Evolutionary conservation across 2,888 invertebrate genomes (phyloP).

Genomic region (Malachius bipustulatus): DNA sequence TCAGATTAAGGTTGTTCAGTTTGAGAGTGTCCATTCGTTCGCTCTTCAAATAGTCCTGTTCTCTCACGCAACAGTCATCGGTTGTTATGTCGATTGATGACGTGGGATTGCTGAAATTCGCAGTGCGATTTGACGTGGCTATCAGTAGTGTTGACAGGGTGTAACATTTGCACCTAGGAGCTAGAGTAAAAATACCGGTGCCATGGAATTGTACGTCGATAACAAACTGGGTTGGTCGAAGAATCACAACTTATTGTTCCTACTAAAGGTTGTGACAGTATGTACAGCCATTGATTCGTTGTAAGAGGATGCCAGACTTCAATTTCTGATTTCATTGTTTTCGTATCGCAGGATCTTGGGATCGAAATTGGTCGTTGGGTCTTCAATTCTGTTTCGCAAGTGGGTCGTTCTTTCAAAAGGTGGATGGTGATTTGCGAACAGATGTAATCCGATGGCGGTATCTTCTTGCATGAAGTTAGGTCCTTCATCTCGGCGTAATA

Average conservation of each 20-base stretch:
- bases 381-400: slow-evolving; percentile 12
- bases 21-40: slow-evolving; percentile 8
- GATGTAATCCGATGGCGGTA: slow-evolving; percentile 5
- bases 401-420: slow-evolving; percentile 9
- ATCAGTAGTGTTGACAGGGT: slow-evolving; percentile 7
- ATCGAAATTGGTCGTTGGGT: not conserved
- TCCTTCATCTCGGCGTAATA: slow-evolving; percentile 11
- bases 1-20: slow-evolving; percentile 8
- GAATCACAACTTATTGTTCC: slow-evolving; percentile 9
- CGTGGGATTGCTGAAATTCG: slow-evolving; percentile 10
- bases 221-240: not conserved
- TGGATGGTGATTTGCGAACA: slow-evolving; percentile 9
- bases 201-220: slow-evolving; percentile 7
- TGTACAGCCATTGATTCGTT: slow-evolving; percentile 9
- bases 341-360: too few relatives aligned
- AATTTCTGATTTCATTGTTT: too few relatives aligned
- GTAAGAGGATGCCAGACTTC: slow-evolving; percentile 7
- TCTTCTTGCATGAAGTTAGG: slow-evolving; percentile 8
- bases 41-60: not conserved
- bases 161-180: slow-evolving; percentile 10
- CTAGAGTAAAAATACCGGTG: slow-evolving; percentile 7
- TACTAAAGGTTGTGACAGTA: slow-evolving; percentile 9
- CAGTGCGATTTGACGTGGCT: slow-evolving; percentile 8
- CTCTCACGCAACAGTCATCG: slow-evolving; percentile 11
- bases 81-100: slow-evolving; percentile 9